These are phyloP conservation scores for Cactoblastis cactorum DNA, from an alignment of 2,888 invertebrate genomes.

Conservation along the genomic window DNA sequence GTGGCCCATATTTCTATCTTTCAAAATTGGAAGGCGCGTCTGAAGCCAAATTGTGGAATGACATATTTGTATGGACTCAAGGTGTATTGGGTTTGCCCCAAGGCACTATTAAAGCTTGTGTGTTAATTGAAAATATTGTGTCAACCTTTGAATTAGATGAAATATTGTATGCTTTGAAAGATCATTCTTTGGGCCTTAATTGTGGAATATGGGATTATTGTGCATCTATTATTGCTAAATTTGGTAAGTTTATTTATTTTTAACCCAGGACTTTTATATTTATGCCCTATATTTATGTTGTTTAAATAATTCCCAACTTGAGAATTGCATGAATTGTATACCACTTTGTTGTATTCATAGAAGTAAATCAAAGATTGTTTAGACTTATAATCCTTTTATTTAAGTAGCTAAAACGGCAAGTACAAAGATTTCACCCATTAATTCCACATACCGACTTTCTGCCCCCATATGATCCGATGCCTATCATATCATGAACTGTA, in stretches of 20 bases:
- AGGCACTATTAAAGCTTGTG: conserved; percentile 84
- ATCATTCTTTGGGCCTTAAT: conserved; percentile 84
- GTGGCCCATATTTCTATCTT: conserved; percentile 85
- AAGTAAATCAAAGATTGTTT: no score
- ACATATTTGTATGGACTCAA: conserved; percentile 83
- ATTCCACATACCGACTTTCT: no score
- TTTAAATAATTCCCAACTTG: no score
- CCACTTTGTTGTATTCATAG: no score
- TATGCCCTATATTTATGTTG: no score
- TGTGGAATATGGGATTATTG: conserved; percentile 88
- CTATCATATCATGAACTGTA: no score
- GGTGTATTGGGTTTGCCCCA: conserved; percentile 73
- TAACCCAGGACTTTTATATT: no score
- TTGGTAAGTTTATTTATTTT: conserved; percentile 59
- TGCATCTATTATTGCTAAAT: conserved; percentile 82
- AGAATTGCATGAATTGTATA: no score
- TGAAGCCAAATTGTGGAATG: conserved; percentile 84
- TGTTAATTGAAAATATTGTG: conserved; percentile 85
- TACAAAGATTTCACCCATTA: no score
- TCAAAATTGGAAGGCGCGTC: conserved; percentile 83
- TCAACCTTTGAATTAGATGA: conserved; percentile 84
- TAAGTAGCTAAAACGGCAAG: no score
- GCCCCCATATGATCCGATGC: no score
- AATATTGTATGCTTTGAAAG: conserved; percentile 81
- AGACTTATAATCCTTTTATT: no score